Percentiles rank a stretch among this genome's conserved stretches.
Evolutionary conservation across 2,113 vertebrate genomes (phyloP).

Genomic region (Ptyas mucosa): DNA sequence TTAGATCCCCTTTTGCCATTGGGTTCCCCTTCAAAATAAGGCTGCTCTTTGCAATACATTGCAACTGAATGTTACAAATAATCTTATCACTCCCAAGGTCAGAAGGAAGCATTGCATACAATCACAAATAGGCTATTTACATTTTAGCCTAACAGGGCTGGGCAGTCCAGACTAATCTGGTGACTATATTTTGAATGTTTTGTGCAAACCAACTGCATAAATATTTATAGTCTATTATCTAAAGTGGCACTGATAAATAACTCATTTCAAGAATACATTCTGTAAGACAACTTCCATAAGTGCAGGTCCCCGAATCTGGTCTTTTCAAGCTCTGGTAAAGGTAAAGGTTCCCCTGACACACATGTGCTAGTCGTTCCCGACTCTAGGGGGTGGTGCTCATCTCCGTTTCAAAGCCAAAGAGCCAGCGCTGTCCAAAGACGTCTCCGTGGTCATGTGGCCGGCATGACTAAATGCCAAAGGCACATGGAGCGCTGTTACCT

Average conservation of each 20-base stretch:
- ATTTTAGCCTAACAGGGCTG: neutral
- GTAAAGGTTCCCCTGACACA: too few species aligned
- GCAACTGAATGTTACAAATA: neutral
- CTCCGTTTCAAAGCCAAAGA: too few species aligned
- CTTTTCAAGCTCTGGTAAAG: neutral
- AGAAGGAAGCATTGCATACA: neutral
- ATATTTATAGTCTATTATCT: neutral
- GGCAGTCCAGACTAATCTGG: neutral
- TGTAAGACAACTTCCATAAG: neutral
- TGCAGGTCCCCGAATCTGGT: neutral
- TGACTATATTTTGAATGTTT: neutral
- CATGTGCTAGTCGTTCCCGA: too few species aligned
- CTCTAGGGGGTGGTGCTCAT: too few species aligned
- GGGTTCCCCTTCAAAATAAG: neutral
- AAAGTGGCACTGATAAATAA: neutral
- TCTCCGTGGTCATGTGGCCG: too few species aligned
- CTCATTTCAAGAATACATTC: neutral
- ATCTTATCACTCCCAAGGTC: neutral
- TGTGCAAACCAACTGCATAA: neutral
- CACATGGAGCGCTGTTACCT: too few species aligned
- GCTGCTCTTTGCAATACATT: neutral
- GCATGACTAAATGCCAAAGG: too few species aligned
- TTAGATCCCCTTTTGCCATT: neutral
- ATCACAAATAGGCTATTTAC: neutral
- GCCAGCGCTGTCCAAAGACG: too few species aligned